Evolutionary conservation across 2,888 invertebrate genomes (phyloP).

Genomic region (Hemaris fuciformis): DNA sequence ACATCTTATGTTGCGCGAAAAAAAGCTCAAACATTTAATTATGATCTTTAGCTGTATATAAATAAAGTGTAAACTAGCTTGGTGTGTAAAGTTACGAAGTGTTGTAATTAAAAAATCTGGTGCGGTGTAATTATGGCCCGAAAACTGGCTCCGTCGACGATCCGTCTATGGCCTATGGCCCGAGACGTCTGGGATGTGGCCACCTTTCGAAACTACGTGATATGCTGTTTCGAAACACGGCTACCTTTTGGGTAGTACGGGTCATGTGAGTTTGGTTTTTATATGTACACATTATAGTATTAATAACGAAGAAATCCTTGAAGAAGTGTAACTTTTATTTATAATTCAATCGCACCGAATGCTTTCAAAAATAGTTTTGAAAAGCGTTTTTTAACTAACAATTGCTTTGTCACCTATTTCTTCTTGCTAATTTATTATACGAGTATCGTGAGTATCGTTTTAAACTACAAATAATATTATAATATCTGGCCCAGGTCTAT

Average conservation of each 20-base stretch:
- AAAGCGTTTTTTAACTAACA: no score
- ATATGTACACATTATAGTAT: background rate
- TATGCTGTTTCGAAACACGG: background rate
- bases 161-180: constrained; percentile 16
- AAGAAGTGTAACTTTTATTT: background rate
- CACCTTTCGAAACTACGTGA: constrained; percentile 1
- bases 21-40: background rate
- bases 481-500: no score
- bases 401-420: no score
- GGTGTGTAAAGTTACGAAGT: background rate
- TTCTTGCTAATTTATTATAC: no score
- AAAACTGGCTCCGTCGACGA: constrained; percentile 39
- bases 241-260: background rate
- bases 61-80: background rate
- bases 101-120: constrained; percentile 28
- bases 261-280: background rate
- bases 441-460: no score
- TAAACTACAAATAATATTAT: no score
- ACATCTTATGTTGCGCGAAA: background rate
- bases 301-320: background rate
- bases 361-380: background rate
- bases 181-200: background rate
- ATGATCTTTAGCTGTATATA: background rate
- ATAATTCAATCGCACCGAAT: background rate
- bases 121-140: constrained; percentile 29